Conservation (phyloP, 1,140 invertebrate species). For the Wasmannia auropunctata region DNA sequence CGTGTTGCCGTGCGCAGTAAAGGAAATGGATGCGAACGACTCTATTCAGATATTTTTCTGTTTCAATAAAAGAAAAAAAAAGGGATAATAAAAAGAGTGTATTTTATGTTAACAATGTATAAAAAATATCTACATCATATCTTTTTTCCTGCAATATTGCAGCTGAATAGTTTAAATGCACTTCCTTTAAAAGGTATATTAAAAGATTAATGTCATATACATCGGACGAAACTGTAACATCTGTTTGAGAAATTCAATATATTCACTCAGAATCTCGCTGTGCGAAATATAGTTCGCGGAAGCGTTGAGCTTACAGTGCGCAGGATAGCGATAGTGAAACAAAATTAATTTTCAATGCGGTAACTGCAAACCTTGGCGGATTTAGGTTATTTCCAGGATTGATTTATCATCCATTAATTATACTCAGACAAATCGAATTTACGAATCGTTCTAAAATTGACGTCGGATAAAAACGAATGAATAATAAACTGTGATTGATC, state of each 20-base stretch:
- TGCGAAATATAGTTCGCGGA: constrained; percentile 22
- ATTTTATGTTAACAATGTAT: not conserved
- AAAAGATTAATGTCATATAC: constrained; percentile 34
- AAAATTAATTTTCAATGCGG: constrained; percentile 36
- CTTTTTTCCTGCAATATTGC: not conserved
- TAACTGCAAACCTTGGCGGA: constrained; percentile 22
- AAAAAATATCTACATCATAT: not conserved
- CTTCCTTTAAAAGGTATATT: constrained; percentile 15
- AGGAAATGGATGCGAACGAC: constrained; percentile 16
- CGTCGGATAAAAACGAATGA: not conserved
- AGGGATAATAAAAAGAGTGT: not conserved
- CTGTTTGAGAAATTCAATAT: constrained; percentile 55
- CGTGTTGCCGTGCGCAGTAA: not conserved
- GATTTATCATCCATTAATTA: constrained; percentile 59
- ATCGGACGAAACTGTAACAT: constrained; percentile 16
- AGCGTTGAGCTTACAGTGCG: not conserved
- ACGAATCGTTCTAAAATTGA: constrained; percentile 6
- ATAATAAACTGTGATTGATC: constrained; percentile 57
- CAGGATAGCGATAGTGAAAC: constrained; percentile 13
- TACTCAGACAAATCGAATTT: not conserved
- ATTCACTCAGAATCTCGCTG: constrained; percentile 18
- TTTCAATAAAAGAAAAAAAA: not conserved
- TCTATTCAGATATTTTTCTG: constrained; percentile 22
- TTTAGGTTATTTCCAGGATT: constrained; percentile 9
- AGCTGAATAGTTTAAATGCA: not conserved